Conservation (phyloP, 2,113 vertebrate genomes). For the Heterochromis multidens region DNA sequence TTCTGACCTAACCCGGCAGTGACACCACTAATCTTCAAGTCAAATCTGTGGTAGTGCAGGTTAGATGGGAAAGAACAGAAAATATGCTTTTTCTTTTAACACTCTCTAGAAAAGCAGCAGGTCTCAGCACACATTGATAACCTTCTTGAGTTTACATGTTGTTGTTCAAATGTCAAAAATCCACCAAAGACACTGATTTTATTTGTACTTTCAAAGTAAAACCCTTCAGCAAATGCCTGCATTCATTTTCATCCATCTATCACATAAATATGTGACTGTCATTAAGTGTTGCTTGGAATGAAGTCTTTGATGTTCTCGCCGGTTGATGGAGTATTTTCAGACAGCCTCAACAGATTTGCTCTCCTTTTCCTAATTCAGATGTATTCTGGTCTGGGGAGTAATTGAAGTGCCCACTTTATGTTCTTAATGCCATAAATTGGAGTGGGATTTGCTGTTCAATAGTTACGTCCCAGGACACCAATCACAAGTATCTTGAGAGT, state of each 20-base stretch:
- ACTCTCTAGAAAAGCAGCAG: not conserved
- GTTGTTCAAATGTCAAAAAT: conserved; percentile 33
- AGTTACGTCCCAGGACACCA: conserved; percentile 33
- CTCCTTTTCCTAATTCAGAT: conserved; percentile 10
- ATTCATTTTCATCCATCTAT: not conserved
- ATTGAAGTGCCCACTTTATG: conserved; percentile 39
- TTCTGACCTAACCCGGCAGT: not conserved
- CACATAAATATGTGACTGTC: not conserved
- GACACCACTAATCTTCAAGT: not conserved
- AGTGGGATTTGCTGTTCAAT: conserved; percentile 46
- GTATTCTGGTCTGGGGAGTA: conserved; percentile 22
- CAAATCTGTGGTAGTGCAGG: not conserved
- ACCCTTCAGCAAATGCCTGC: not conserved
- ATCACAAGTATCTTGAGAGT: conserved; percentile 14
- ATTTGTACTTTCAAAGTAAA: not conserved
- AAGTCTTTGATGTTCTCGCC: conserved; percentile 16
- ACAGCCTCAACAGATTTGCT: conserved; percentile 16
- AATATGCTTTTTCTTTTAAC: not conserved
- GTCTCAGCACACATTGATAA: not conserved
- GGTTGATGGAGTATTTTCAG: conserved; percentile 8
- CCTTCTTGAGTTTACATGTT: not conserved
- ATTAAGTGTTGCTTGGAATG: not conserved
- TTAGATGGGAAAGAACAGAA: not conserved
- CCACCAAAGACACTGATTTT: not conserved
- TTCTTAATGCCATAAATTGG: conserved; percentile 42